These are phyloP conservation scores for Gambusia holbrooki DNA, from an alignment of 2,113 vertebrate genomes.

Conservation along the genomic window DNA sequence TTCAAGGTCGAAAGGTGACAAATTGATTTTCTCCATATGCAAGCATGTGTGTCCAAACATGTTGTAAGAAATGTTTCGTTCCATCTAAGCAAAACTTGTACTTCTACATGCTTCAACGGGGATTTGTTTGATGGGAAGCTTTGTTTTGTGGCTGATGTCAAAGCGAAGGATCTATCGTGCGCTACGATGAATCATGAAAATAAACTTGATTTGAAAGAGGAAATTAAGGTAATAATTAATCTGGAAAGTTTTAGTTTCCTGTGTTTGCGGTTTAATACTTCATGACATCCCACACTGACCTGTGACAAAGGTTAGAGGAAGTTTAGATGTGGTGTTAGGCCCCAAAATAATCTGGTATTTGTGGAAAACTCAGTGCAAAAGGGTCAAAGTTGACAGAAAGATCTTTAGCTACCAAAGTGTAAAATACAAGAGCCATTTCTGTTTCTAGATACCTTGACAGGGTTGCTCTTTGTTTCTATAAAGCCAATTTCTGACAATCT, in stretches of 20 bases:
- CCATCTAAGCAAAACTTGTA: neutral
- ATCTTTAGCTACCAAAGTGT: neutral
- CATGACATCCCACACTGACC: constrained; percentile 1
- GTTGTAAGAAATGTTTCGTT: too few relatives aligned
- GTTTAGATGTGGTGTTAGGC: constrained; percentile 31
- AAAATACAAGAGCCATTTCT: neutral
- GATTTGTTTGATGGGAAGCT: neutral
- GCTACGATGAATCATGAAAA: constrained; percentile 30
- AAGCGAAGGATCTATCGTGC: neutral
- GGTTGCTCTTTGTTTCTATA: neutral
- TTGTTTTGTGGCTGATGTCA: neutral
- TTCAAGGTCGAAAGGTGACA: neutral
- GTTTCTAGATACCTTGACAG: neutral
- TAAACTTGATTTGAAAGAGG: constrained; percentile 31
- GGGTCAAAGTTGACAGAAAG: neutral
- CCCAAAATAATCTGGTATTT: constrained; percentile 11
- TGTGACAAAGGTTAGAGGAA: constrained; percentile 31
- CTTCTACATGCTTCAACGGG: neutral
- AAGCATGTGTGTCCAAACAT: neutral
- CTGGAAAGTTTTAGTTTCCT: neutral
- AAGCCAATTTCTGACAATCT: too few relatives aligned
- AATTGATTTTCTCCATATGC: neutral
- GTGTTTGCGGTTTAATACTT: constrained; percentile 16
- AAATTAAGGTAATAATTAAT: constrained; percentile 26
- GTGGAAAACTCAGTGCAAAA: constrained; percentile 1